A percentile compares a stretch with the other conserved stretches of the same genome.
Conservation (phyloP, 2,797 vertebrate species). For the Arctocebus calabarensis region DNA sequence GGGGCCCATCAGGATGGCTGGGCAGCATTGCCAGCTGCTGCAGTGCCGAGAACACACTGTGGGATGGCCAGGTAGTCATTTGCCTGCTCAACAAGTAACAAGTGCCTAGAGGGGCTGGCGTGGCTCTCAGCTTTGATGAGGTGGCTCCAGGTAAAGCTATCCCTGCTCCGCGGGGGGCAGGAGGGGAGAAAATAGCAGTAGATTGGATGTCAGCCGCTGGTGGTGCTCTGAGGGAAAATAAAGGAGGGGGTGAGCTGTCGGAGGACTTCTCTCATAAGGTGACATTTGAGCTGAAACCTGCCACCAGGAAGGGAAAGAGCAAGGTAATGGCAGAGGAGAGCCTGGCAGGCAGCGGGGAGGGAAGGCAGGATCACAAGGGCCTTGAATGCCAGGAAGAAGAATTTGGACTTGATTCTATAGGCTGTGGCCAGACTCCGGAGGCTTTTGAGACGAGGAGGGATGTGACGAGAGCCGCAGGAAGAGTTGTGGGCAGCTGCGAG, state of each 20-base stretch:
- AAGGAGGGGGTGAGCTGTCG: neutral
- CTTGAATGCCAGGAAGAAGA: neutral
- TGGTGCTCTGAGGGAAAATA: neutral
- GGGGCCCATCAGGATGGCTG: neutral
- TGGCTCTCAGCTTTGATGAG: neutral
- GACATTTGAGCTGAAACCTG: neutral
- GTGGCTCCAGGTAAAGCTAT: neutral
- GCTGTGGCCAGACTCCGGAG: neutral
- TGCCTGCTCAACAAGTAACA: neutral
- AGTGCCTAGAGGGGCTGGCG: accelerated
- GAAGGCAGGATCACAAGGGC: neutral
- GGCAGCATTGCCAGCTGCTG: accelerated
- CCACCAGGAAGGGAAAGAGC: neutral
- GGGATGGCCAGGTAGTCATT: neutral
- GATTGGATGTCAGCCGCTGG: neutral
- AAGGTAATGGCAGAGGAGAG: neutral
- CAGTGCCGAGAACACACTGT: neutral
- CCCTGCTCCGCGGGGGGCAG: accelerated
- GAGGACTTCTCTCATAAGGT: neutral
- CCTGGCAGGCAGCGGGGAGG: neutral
- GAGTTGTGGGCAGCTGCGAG: neutral
- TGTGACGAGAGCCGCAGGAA: neutral
- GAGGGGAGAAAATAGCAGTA: neutral
- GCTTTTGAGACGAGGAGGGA: neutral
- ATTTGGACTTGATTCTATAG: neutral